Base-by-base conservation (phyloP, 2,113 vertebrate species). In the Tor tambroides region DNA sequence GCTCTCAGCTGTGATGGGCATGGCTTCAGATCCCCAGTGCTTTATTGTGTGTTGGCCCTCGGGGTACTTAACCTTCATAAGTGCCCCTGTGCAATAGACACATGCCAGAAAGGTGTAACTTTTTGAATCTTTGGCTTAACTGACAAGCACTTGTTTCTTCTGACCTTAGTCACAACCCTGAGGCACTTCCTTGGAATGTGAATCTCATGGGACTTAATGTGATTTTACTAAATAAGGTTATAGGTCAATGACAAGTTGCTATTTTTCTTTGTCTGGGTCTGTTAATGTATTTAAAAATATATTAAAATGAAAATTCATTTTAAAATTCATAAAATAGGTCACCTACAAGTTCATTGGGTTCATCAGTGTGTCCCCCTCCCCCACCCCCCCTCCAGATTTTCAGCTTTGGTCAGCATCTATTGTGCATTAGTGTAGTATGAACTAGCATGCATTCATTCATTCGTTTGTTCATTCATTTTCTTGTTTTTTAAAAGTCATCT, bases 41-140 rank as follows among this genome's bases (percentile, higher is more conserved):
- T 86, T 87, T 92, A 87, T 88, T 74, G 56, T 38, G 75, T n/a
- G 85, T 89, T 91, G 87, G 88, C 86, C 86, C 89, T 89, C 74
- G 71, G 85, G 83, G 87, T 90, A 90, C 91, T 93, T 92, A 92
- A 93, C 93, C 90, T 93, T 92, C 91, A 91, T 63, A 51, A 56
- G 23, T 59, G 14, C 35, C 32, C 41, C 23, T 63, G 23, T 69
- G 56, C 30, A 46, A 85, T 56, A 74, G 77, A 85, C n/a, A 65
- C 87, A 65, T 59, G 76, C 32, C 76, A 84, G 51, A 63, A 28
- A 80, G 10, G 85, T 71, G 63, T 43, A 51, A 54, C 14, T 63
- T 26, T 12, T 15, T 80, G 11, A 28, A 63, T 86, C 19, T 49
- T 61, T 63, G 9, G 19, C 35, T 43, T 15, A 21, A 46, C 49